Evolutionary conservation across 92 coral and sea anemone genomes (phyloP).

Genomic region (Phenganax subtilis): DNA sequence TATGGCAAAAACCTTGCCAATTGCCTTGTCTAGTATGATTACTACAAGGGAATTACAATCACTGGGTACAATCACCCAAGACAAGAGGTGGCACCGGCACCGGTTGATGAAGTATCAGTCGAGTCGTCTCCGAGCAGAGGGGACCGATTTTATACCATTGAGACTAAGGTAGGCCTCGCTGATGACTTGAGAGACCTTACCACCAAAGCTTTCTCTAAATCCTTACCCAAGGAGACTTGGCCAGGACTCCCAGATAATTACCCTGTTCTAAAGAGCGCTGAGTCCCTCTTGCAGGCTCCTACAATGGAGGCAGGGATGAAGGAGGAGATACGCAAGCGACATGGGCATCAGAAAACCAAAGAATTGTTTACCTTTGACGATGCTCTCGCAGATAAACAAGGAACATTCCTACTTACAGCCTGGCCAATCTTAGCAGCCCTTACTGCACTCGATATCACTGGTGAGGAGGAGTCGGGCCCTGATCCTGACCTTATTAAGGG

Average conservation of each 20-base stretch:
- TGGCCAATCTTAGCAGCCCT: conserved; percentile 4
- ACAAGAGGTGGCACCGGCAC: conserved; percentile 6
- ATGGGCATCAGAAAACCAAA: conserved; percentile 2
- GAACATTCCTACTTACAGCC: conserved; percentile 9
- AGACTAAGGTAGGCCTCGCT: neutral
- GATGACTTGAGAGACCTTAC: neutral
- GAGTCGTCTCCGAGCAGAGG: neutral
- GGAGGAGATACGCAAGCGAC: conserved; percentile 3
- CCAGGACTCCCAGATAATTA: neutral
- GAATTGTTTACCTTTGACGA: conserved; percentile 2
- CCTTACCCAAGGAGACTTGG: neutral
- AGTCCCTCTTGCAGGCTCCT: neutral
- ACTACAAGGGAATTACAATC: neutral
- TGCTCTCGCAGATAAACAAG: conserved; percentile 11
- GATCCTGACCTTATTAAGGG: too few species aligned
- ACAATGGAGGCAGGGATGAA: conserved; percentile 14
- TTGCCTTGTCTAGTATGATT: too few species aligned
- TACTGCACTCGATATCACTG: neutral
- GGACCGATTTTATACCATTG: neutral
- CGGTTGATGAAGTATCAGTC: neutral
- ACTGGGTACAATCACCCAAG: conserved; percentile 20
- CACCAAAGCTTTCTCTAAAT: neutral
- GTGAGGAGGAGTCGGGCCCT: too few species aligned
- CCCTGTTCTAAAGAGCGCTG: neutral
- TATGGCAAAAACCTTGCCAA: too few species aligned